Evolutionary conservation across 2,113 vertebrate genomes (phyloP).

Genomic region (Oreocharis arfaki): DNA sequence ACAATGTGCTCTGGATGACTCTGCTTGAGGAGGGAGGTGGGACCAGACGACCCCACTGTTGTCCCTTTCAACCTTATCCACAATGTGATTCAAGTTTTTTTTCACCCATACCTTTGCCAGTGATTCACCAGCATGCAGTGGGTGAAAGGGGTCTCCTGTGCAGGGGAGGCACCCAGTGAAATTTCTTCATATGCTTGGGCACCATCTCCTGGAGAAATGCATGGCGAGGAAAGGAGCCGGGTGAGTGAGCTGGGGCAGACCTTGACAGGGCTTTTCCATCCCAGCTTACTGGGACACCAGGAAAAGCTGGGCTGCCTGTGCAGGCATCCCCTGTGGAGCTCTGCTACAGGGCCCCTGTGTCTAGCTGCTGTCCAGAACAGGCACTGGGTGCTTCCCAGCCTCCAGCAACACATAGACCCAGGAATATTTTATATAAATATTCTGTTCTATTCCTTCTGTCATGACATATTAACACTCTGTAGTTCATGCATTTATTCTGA

Average conservation of each 20-base stretch:
- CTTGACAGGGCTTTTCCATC: not conserved
- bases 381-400: constrained; percentile 85
- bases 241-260: not conserved
- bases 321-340: constrained; percentile 82
- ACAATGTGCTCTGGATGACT: not conserved
- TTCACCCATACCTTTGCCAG: not conserved
- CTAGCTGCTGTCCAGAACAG: constrained; percentile 91
- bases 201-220: not conserved
- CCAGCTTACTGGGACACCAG: constrained; percentile 88
- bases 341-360: constrained; percentile 86
- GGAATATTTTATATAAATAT: not conserved
- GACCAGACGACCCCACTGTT: not conserved
- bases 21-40: not conserved
- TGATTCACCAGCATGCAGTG: not conserved
- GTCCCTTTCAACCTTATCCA: not conserved
- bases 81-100: not conserved
- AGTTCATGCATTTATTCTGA: not conserved
- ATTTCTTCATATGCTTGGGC: not conserved
- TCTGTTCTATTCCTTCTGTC: not conserved
- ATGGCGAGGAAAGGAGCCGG: not conserved
- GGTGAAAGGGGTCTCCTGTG: not conserved
- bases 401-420: not conserved
- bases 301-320: constrained; percentile 79
- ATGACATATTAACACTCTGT: not conserved
- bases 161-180: not conserved